Base-by-base conservation (phyloP, 2,113 vertebrate species). In the Ascaphus truei region DNA sequence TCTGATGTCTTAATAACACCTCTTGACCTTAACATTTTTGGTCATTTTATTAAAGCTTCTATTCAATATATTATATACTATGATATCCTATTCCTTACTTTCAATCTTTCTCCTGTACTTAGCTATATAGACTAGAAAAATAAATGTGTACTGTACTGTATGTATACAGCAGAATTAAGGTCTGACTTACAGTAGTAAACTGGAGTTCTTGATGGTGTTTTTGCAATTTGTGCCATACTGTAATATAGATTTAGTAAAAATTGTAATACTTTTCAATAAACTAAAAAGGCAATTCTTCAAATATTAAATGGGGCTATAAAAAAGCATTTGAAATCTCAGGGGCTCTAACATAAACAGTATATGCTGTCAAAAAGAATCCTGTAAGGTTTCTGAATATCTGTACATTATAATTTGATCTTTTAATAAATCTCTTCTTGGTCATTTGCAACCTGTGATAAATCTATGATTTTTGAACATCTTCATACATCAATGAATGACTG, bases 221-320 rank as follows among this genome's bases (percentile, higher is more conserved):
- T 10, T 22, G 43, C 15, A 23, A 59, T 41, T 59, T 22, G 2
- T 7, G 26, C 34, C 7, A n/a, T 53, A 37, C 37, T 66, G 63
- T 55, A 50, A 66, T 16, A 15, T 43, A 66, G 63, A 66, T 66
- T 66, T 55, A 66, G 55, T 31, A 20, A 5, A 23, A 12, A 18
- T 33, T 56, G 13, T n/a, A 66, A 30, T 36, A 56, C 63, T 26
- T 66, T 43, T 56, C 36, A 43, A 16, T 65, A 37, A 66, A 56
- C 63, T 51, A 55, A 33, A 43, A 52, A 31, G 52, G 23, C 25
- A 65, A 50, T 65, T 53, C 48, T 47, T 52, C 25, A 39, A 39
- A 53, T n/a, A n/a, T n/a, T n/a, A n/a, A n/a, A n/a, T n/a, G n/a
- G n/a, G 62, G 34, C 48, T 3, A 39, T 13, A 65, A 53, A n/a